A percentile compares a stretch with the other conserved stretches of the same genome.
Conservation (phyloP, 2,797 vertebrate genomes). For the Acestrorhynchus altus region DNA sequence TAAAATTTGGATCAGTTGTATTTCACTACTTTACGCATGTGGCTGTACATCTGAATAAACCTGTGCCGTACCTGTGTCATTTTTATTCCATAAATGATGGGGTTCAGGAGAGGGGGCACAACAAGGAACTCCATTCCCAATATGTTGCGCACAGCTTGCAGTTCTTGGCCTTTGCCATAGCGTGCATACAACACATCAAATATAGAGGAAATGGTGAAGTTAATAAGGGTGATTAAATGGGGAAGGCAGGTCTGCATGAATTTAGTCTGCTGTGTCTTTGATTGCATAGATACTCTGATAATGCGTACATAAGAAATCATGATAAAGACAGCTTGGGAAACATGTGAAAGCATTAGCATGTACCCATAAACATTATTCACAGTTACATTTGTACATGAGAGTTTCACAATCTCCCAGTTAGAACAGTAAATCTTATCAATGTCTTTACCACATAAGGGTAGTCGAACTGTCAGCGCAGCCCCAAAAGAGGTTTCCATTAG, state of each 20-base stretch:
- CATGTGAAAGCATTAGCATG: conserved; percentile 38
- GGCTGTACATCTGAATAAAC: conserved; percentile 48
- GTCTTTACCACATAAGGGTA: conserved; percentile 60
- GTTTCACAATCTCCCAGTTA: conserved; percentile 73
- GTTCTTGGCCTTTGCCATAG: conserved; percentile 44
- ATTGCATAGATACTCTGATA: conserved; percentile 55
- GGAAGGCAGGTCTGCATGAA: conserved; percentile 74
- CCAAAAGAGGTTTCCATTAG: conserved; percentile 53
- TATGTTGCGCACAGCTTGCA: conserved; percentile 53
- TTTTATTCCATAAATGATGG: conserved; percentile 73
- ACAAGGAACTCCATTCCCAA: conserved; percentile 69
- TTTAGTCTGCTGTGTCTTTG: conserved; percentile 57
- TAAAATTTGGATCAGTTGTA: neutral
- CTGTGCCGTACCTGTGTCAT: conserved; percentile 64
- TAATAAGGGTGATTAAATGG: conserved; percentile 66
- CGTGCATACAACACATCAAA: conserved; percentile 68
- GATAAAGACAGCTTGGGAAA: conserved; percentile 60
- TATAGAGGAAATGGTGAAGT: conserved; percentile 53
- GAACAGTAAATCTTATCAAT: conserved; percentile 68
- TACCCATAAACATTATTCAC: conserved; percentile 65
- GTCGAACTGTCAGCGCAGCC: conserved; percentile 20
- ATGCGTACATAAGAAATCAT: conserved; percentile 67
- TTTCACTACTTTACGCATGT: neutral
- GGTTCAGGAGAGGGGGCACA: conserved; percentile 70
- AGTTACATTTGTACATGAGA: conserved; percentile 64